Evolutionary conservation across 2,888 invertebrate species (phyloP).

Genomic region (Epinotia ramella): DNA sequence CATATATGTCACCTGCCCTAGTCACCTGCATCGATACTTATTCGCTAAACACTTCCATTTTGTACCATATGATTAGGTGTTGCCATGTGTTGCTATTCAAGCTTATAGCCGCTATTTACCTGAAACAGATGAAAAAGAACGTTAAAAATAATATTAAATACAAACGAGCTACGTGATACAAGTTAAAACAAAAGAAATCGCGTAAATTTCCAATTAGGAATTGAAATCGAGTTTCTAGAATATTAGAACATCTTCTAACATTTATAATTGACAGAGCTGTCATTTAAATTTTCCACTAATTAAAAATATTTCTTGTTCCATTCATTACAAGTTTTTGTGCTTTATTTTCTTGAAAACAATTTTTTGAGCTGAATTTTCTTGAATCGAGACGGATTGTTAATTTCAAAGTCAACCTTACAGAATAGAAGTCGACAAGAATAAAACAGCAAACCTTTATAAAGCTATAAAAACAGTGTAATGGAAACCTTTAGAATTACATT

Average conservation of each 20-base stretch:
- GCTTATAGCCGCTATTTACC: slow-evolving; percentile 31
- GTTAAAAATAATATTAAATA: not conserved
- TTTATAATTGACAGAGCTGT: slow-evolving; percentile 29
- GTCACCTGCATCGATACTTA: not conserved
- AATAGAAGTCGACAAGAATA: too few relatives aligned
- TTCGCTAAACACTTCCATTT: too few relatives aligned
- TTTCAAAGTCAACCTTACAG: too few relatives aligned
- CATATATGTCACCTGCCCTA: too few relatives aligned
- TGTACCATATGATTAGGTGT: not conserved
- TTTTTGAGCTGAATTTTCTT: not conserved
- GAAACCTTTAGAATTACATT: too few relatives aligned
- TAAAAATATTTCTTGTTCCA: not conserved
- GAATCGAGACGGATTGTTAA: not conserved
- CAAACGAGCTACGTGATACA: not conserved
- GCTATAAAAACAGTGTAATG: too few relatives aligned
- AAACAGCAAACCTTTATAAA: too few relatives aligned
- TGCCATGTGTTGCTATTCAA: not conserved
- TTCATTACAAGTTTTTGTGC: not conserved
- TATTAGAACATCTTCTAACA: slow-evolving; percentile 6
- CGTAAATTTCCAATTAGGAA: slow-evolving; percentile 17
- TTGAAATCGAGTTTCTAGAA: slow-evolving; percentile 8
- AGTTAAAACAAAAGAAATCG: not conserved
- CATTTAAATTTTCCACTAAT: not conserved
- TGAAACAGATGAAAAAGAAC: slow-evolving; percentile 20
- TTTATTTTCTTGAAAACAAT: not conserved